Conservation (phyloP, 37 sponge, comb jelly and placozoan genomes). For the Mnemiopsis leidyi region DNA sequence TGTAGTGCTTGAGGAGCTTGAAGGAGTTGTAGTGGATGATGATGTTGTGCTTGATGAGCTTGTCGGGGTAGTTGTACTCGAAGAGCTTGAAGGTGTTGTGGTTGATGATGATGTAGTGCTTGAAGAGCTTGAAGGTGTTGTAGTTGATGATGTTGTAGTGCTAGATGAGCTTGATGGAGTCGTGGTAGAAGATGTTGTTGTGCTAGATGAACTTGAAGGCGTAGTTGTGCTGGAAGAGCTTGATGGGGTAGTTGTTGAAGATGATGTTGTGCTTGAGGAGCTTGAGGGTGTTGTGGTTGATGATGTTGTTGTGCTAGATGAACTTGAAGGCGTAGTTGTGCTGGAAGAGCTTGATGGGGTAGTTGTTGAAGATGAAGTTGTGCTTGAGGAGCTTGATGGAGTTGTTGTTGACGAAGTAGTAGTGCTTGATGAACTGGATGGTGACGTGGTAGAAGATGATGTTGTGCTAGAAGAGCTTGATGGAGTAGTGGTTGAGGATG, state of each 20-base stretch:
- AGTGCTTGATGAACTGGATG: background rate
- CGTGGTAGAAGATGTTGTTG: background rate
- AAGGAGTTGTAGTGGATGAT: background rate
- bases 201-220: background rate
- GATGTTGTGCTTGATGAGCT: background rate
- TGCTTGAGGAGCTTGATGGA: conserved; percentile 10
- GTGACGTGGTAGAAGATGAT: background rate
- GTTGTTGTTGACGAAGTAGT: background rate
- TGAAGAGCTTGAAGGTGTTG: background rate
- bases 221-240: background rate
- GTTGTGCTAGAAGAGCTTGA: background rate
- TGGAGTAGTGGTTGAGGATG: conserved; percentile 6
- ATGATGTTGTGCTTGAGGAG: conserved; percentile 8
- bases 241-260: background rate
- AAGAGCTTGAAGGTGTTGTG: background rate
- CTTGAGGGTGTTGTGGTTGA: conserved; percentile 1
- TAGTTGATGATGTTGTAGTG: background rate
- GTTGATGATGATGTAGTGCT: background rate
- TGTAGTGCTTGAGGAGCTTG: conserved; percentile 10
- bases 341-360: conserved; percentile 15
- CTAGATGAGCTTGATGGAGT: background rate
- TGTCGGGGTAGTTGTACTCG: background rate
- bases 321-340: conserved; percentile 6
- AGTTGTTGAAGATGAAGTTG: conserved; percentile 3
- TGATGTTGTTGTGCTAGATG: background rate